A percentile compares a stretch with the other conserved stretches of the same genome.
Conservation (phyloP, 2,797 vertebrate species). For the Chloroceryle amazona region DNA sequence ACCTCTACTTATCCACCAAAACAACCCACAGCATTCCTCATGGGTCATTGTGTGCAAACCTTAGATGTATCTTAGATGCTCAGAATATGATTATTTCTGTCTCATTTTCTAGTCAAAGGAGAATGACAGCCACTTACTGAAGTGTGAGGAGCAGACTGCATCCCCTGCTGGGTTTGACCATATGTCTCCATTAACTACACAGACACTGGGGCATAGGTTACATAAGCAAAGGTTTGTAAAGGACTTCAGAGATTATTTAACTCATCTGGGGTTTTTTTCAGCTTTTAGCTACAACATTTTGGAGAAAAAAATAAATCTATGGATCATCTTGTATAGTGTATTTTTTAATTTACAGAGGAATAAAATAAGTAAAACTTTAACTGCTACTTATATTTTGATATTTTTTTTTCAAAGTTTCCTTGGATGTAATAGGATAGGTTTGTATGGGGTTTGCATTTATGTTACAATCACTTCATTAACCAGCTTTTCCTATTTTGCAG, state of each 20-base stretch:
- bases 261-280: not conserved
- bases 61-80: not conserved
- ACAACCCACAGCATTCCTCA: not conserved
- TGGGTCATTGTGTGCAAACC: not conserved
- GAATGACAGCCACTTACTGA: not conserved
- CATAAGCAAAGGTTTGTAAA: not conserved
- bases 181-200: not conserved
- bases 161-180: not conserved
- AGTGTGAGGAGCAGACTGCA: not conserved
- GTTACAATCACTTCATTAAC: not conserved
- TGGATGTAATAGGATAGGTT: not conserved
- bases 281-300: not conserved
- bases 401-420: not conserved
- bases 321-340: not conserved
- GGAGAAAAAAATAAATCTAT: not conserved
- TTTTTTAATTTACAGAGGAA: not conserved
- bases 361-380: not conserved
- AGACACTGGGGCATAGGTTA: not conserved
- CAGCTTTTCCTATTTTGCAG: not conserved
- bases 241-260: not conserved
- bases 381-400: not conserved
- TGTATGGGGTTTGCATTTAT: not conserved
- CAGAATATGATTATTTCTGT: not conserved
- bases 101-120: not conserved
- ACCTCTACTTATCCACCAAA: not conserved